These are phyloP conservation scores for Caenorhabditis wallacei DNA, from an alignment of 2,888 invertebrate species.

Conservation along the genomic window DNA sequence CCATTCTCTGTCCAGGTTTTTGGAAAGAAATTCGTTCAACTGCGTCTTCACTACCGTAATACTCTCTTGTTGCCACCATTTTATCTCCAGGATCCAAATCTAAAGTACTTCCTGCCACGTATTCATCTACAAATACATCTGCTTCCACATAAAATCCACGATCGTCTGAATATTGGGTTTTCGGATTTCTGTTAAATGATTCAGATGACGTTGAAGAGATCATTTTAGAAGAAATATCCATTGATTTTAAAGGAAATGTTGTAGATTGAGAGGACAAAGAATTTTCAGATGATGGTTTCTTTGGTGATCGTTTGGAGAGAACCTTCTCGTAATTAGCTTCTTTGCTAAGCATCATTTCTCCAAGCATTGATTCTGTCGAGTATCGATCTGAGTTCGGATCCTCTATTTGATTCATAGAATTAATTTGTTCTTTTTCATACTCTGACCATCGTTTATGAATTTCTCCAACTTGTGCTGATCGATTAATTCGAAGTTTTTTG, in stretches of 20 bases:
- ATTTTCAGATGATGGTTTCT: not conserved
- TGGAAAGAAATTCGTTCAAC: slow-evolving; percentile 81
- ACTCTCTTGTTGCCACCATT: slow-evolving; percentile 72
- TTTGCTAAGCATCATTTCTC: slow-evolving; percentile 69
- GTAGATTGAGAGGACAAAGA: not conserved
- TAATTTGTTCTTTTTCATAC: slow-evolving; percentile 47
- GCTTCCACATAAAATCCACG: slow-evolving; percentile 80
- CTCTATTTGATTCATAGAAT: slow-evolving; percentile 1
- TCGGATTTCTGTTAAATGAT: not conserved
- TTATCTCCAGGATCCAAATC: slow-evolving; percentile 80
- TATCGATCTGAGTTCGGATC: slow-evolving; percentile 29
- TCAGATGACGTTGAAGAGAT: not conserved
- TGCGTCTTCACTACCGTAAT: slow-evolving; percentile 73
- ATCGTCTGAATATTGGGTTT: not conserved
- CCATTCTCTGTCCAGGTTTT: slow-evolving; percentile 73
- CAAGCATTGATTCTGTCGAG: slow-evolving; percentile 68
- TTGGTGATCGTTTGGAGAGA: slow-evolving; percentile 42
- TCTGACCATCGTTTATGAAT: slow-evolving; percentile 57
- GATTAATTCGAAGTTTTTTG: slow-evolving; percentile 39
- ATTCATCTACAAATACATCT: slow-evolving; percentile 79
- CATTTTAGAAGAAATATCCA: not conserved
- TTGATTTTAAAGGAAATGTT: slow-evolving; percentile 40
- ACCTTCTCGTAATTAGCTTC: slow-evolving; percentile 50
- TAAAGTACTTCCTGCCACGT: slow-evolving; percentile 75
- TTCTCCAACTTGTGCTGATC: slow-evolving; percentile 59